Evolutionary conservation across 37 sponge, comb jelly and placozoan genomes (phyloP), one percentile per base, ranked within the genome.

Genomic region (Beroe ovata): DNA sequence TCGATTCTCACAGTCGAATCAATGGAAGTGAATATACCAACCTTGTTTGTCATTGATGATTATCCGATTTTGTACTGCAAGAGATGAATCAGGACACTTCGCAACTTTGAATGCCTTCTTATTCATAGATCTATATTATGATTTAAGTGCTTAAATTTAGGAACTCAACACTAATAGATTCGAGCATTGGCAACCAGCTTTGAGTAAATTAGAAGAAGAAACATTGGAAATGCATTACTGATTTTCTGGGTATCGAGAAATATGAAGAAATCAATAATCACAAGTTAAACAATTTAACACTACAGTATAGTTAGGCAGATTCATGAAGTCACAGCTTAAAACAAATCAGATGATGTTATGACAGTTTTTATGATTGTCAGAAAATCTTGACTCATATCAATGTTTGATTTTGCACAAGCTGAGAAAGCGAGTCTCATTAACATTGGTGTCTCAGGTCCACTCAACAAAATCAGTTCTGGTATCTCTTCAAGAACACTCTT

Each of bases 341-440:
- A 77, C 84, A 77, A 40, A 40, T 77, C 84, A n/a, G 84, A 77
- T 3, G 84, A 77, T 0, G 84, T 77, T 36, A 77, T 41, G n/a
- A 77, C 38, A 37, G 84, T 77, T 41, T 77, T 77, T 21, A 77
- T 77, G n/a, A 77, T 77, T n/a, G 11, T 2, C 84, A 77, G 39
- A 3, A 77, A 77, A 23, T 77, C 84, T 14, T 8, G 26, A 14
- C 28, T n/a, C 0, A 77, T 25, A 77, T 77, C 84, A 19, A 77
- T 25, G 4, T 42, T 77, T 32, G 54, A 20, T 18, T 16, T 42
- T n/a, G 54, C 42, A 39, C 26, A 30, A 26, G 84, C 84, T 21
- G 42, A n/a, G 25, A 42, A 77, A 20, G 38, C 84, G 1, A 77
- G 42, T 25, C 54, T 38, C 84, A 77, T 77, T 19, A 77, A 29